Percentiles rank a stretch among this genome's conserved stretches.
Conservation (phyloP, 2,888 invertebrate genomes). For the Tuberolachnus salignus region DNA sequence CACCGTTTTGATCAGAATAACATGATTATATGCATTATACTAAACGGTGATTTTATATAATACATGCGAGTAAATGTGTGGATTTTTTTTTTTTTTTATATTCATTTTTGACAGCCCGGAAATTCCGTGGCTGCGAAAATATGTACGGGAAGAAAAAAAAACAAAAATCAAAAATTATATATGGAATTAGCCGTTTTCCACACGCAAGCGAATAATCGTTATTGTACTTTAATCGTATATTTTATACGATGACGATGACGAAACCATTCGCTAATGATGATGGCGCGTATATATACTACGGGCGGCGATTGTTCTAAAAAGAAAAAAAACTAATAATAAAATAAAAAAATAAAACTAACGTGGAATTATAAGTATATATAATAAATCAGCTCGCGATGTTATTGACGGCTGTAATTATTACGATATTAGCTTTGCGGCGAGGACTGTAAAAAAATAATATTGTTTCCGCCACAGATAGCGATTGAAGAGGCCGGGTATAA, state of each 20-base stretch:
- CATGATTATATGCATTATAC: no score
- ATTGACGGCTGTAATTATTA: background rate
- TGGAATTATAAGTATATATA: background rate
- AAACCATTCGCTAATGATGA: constrained; percentile 12
- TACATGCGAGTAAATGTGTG: no score
- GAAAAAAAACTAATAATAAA: background rate
- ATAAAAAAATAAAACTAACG: background rate
- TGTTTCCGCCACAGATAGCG: no score
- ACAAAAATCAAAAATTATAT: constrained; percentile 1
- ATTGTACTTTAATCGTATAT: background rate
- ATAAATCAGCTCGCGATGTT: background rate
- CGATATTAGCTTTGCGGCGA: no score
- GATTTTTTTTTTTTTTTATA: no score
- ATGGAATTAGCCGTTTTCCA: constrained; percentile 4
- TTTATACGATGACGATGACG: constrained; percentile 9
- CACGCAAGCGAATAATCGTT: background rate
- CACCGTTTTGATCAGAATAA: background rate
- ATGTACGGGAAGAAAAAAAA: background rate
- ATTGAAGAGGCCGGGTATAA: no score
- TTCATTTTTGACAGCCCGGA: background rate
- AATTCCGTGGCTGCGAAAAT: background rate
- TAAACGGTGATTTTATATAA: no score
- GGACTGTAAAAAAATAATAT: no score
- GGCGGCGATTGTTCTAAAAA: background rate
- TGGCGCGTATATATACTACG: background rate